These are phyloP conservation scores for Saimiri boliviensis DNA, from an alignment of 2,113 vertebrate species.

Conservation along the genomic window DNA sequence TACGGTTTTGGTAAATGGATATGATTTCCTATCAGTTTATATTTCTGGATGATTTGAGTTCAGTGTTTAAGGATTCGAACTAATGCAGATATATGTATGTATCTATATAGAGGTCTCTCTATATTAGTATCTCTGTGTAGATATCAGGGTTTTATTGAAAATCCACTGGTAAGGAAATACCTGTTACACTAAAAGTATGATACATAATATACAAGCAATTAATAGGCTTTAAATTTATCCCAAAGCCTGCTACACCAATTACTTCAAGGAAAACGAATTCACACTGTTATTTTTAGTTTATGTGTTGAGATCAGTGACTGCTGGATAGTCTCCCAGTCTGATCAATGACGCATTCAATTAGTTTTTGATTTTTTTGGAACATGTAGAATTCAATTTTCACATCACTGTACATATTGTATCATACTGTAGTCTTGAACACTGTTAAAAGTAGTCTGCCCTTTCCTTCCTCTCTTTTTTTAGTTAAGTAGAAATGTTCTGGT, in stretches of 20 bases:
- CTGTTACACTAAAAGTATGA: constrained; percentile 74
- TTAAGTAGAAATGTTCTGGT: constrained; percentile 79
- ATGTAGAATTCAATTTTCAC: constrained; percentile 78
- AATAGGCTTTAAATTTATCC: constrained; percentile 74
- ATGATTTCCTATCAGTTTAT: constrained; percentile 72
- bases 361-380: constrained; percentile 71
- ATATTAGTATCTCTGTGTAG: constrained; percentile 70
- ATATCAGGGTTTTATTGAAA: constrained; percentile 71
- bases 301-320: constrained; percentile 82
- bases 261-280: constrained; percentile 75
- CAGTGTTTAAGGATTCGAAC: constrained; percentile 74
- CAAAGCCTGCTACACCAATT: constrained; percentile 66
- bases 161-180: constrained; percentile 77
- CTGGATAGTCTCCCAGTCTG: constrained; percentile 80
- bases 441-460: constrained; percentile 79
- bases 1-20: constrained; percentile 74
- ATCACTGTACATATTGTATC: constrained; percentile 85
- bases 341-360: constrained; percentile 82
- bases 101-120: constrained; percentile 67
- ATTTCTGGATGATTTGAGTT: constrained; percentile 75
- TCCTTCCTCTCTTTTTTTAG: constrained; percentile 53
- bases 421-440: constrained; percentile 86
- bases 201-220: constrained; percentile 64
- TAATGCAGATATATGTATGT: constrained; percentile 64
- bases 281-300: constrained; percentile 59